phyloP scores from a whole-genome alignment of 2,113 vertebrate species.

The Tinamus guttatus region DNA sequence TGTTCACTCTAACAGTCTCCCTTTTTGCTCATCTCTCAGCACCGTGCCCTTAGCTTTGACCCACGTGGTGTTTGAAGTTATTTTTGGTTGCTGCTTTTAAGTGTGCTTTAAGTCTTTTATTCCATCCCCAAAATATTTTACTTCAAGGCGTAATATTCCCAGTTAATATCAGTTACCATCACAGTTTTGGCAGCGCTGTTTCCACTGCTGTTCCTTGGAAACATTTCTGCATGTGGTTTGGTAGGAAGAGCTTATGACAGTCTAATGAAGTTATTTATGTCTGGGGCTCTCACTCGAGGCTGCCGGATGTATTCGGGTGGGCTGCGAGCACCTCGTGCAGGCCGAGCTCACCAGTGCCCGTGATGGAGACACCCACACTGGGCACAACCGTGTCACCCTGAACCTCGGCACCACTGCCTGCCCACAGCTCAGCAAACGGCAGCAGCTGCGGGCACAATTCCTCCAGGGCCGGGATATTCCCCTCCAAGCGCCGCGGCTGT shows the following conservation, averaged over 20 bases:
- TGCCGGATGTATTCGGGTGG: not conserved
- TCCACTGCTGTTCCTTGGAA: conserved; percentile 37
- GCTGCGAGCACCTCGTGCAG: not conserved
- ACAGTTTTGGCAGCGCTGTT: conserved; percentile 38
- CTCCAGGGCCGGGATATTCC: not conserved
- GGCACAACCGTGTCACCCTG: too few species aligned
- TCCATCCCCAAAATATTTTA: conserved; percentile 43
- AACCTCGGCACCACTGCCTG: not conserved
- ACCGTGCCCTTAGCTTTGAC: not conserved
- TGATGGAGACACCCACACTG: not conserved
- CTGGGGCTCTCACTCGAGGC: not conserved
- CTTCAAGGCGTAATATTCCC: conserved; percentile 32
- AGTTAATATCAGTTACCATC: conserved; percentile 37
- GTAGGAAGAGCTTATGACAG: conserved; percentile 62
- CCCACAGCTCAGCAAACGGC: not conserved
- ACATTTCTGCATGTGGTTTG: not conserved
- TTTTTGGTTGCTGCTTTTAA: conserved; percentile 43
- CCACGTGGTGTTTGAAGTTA: not conserved
- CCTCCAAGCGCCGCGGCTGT: not conserved
- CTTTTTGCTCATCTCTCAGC: not conserved
- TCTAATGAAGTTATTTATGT: conserved; percentile 28
- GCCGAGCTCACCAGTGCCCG: not conserved
- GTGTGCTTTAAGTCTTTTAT: conserved; percentile 2
- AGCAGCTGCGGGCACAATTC: not conserved
- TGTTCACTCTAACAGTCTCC: not conserved